A percentile compares a stretch with the other conserved stretches of the same genome.
phyloP scores from a whole-genome alignment of 2,113 vertebrate genomes.

The Mustela lutreola region DNA sequence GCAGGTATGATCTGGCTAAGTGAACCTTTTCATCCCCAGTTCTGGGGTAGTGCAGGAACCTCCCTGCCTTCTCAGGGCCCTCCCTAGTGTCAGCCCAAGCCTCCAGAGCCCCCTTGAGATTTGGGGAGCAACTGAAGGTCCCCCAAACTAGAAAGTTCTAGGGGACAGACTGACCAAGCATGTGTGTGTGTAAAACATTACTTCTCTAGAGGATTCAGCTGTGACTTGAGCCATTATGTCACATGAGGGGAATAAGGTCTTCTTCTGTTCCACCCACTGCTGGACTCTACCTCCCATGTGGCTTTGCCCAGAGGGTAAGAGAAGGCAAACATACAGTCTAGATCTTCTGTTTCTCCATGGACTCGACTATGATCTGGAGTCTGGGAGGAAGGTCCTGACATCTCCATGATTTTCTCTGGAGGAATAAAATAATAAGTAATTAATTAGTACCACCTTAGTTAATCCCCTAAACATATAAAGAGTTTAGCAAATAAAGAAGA shows the following conservation, averaged over 20 bases:
- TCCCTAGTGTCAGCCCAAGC: not conserved
- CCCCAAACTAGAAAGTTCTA: not conserved
- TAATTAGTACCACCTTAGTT: not conserved
- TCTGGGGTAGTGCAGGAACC: not conserved
- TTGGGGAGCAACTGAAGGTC: not conserved
- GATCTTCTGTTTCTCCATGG: conserved; percentile 21
- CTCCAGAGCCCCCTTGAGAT: not conserved
- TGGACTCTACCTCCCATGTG: not conserved
- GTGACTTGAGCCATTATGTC: not conserved
- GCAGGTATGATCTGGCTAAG: not conserved
- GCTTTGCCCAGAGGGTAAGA: not conserved
- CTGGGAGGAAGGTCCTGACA: conserved; percentile 41
- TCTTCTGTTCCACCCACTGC: not conserved
- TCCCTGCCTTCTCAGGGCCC: not conserved
- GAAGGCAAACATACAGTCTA: conserved; percentile 10
- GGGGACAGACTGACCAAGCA: not conserved
- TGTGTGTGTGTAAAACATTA: not conserved
- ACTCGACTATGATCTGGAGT: not conserved
- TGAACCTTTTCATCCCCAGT: not conserved
- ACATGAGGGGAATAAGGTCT: not conserved
- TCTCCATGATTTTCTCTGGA: conserved; percentile 73
- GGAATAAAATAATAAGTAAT: not conserved
- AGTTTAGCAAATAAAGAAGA: conserved; percentile 24
- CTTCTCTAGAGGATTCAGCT: not conserved
- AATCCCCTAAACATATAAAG: not conserved